Conservation (phyloP, 2,888 invertebrate species). For the Ecliptopera silaceata region DNA sequence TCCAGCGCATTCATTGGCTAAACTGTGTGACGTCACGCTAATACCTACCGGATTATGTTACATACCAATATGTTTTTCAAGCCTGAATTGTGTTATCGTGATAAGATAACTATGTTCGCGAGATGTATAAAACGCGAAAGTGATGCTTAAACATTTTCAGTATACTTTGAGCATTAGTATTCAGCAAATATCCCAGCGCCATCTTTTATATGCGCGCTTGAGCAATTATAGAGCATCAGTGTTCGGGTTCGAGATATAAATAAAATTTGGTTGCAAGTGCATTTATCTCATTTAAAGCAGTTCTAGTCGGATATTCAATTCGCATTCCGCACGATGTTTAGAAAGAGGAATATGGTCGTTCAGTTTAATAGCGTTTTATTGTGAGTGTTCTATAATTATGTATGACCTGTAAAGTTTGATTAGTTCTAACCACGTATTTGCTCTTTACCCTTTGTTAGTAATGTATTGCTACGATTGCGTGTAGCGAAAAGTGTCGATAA, state of each 20-base stretch:
- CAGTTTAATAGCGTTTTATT: constrained; percentile 64
- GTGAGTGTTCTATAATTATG: constrained; percentile 53
- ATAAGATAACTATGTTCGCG: constrained; percentile 56
- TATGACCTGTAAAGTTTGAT: neutral
- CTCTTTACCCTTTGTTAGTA: constrained; percentile 6
- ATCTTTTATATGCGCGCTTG: constrained; percentile 35
- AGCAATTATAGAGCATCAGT: constrained; percentile 21
- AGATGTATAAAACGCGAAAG: constrained; percentile 58
- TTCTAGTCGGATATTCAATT: constrained; percentile 21
- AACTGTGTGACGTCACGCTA: constrained; percentile 58
- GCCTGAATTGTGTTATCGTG: constrained; percentile 56
- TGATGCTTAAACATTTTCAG: constrained; percentile 46
- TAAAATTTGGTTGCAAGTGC: constrained; percentile 41
- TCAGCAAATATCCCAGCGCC: constrained; percentile 33
- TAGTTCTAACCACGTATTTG: constrained; percentile 3
- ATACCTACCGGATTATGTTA: constrained; percentile 42
- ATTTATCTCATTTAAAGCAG: constrained; percentile 25
- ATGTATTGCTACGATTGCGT: constrained; percentile 1
- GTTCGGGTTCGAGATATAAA: constrained; percentile 43
- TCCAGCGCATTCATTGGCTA: constrained; percentile 58
- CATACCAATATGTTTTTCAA: constrained; percentile 61
- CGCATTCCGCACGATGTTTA: constrained; percentile 55
- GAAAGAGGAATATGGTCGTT: constrained; percentile 63
- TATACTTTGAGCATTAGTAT: constrained; percentile 38
- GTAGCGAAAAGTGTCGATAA: constrained; percentile 2